Base-by-base conservation (phyloP, 2,797 vertebrate species). In the Setipinna tenuifilis region DNA sequence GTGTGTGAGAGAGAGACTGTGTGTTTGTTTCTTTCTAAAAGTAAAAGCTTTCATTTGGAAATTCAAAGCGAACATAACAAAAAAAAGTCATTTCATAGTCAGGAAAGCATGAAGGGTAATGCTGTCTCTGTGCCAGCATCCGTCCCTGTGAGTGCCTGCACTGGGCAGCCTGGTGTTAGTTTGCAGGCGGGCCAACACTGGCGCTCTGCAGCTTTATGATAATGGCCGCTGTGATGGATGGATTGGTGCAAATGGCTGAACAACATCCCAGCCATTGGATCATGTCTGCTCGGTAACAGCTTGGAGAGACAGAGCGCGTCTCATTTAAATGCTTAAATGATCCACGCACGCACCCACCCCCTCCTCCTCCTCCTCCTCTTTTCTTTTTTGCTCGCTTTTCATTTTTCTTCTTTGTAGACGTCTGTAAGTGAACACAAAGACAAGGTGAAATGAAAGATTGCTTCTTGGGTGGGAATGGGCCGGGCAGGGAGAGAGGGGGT, bases 51-150 rank as follows among this genome's bases (percentile, higher is more conserved):
- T 78, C 71, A 78, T 78, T 41, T 78, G 71, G 78, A 82, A 83
- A 85, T 85, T 82, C 75, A 83, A 83, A 41, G 85, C 81, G 81
- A 54, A 84, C 71, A 84, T 86, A 81, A 87, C 84, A 88, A 25
- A 44, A 78, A 78, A 59, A 59, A 78, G 85, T 85, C 84, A 87
- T 90, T 90, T 90, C 88, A 90, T 89, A 88, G 84, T 89, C 85
- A 46, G 88, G 88, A 90, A 89, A 90, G 90, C 90, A 88, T 90
- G 90, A 90, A 90, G 88, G 88, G 88, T 88, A 89, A 84, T 83
- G 84, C 87, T 86, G 87, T 57, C 83, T 83, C 83, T 61, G 71
- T 31, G 44, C 82, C 83, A 87, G 83, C 84, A 41, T 35, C 65
- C 71, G 83, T 87, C 71, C 78, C 84, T 14, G 78, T 81, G 80